A percentile compares a stretch with the other conserved stretches of the same genome.
Evolutionary conservation across 2,113 vertebrate species (phyloP).

Genomic region (Alligator sinensis): DNA sequence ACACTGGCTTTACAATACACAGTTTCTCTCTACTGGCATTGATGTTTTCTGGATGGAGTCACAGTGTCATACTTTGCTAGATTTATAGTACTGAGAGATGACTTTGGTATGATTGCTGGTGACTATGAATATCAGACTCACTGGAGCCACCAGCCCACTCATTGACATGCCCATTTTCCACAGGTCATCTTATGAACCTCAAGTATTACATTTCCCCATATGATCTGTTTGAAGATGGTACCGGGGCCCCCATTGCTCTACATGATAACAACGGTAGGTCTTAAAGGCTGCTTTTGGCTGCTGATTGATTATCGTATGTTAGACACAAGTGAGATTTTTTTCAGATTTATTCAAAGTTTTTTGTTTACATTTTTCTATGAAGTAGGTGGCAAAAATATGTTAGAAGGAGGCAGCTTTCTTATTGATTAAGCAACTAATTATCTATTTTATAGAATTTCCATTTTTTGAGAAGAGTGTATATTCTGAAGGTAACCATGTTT

Average conservation of each 20-base stretch:
- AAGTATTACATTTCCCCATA: constrained; percentile 98
- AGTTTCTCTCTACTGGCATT: not conserved
- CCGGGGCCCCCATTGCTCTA: constrained; percentile 84
- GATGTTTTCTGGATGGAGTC: no score
- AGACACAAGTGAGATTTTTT: not conserved
- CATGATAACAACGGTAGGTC: constrained; percentile 86
- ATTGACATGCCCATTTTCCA: constrained; percentile 33
- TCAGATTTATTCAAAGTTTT: not conserved
- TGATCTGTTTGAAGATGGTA: constrained; percentile 92
- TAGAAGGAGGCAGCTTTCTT: not conserved
- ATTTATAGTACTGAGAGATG: not conserved
- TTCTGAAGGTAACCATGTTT: not conserved
- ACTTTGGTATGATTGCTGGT: not conserved
- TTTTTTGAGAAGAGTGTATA: not conserved
- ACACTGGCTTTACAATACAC: not conserved
- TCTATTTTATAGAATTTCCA: not conserved
- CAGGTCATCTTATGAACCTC: constrained; percentile 93
- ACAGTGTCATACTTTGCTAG: accelerated
- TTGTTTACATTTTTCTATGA: not conserved
- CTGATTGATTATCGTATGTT: not conserved
- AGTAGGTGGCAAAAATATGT: not conserved
- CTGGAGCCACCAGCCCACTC: accelerated
- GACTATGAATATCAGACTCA: accelerated
- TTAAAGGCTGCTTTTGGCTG: accelerated
- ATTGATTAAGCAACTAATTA: not conserved